Evolutionary conservation across 1,140 invertebrate genomes (phyloP), one percentile per base, ranked within the genome.

Genomic region (Vanessa atalanta): DNA sequence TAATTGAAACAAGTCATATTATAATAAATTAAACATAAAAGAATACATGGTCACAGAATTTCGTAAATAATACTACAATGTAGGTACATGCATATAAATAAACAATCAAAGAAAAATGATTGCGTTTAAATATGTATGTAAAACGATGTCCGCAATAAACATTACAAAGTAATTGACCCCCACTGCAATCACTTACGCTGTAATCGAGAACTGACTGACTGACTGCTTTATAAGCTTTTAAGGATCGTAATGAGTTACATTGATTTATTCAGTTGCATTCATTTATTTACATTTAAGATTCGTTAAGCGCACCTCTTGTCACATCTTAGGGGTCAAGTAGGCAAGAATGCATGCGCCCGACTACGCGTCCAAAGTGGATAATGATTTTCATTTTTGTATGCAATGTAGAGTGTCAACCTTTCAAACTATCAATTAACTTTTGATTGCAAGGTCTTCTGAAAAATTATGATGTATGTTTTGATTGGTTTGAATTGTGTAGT

Each of bases 191-290:
- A 43, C 7, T 64, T 64, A 64, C 16, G 14, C 26, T 3, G 31
- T 64, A 64, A 64, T 64, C n/a, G 43, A 64, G n/a, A n/a, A 64
- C 43, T 53, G 37, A 43, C 37, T 43, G 37, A 43, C 37, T 69
- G 67, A 69, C 16, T 60, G n/a, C 37, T 69, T 69, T 69, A 69
- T 31, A 69, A 69, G 37, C 55, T 69, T 69, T 69, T 47, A 71
- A 65, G 23, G 16, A 23, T 12, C 14, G 26, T 64, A 53, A 71
- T 51, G 47, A 37, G 47, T 51, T 63, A 14, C 61, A 53, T 64
- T 71, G 69, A 71, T 71, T 71, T 71, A 64, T 70, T 57, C 48
- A 50, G 14, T 23, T 64, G 61, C 61, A 71, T 51, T 64, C 57
- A 71, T 51, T 60, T 55, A 53, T 53, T 51, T 47, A 43, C 55